Conservation (phyloP, 2,113 vertebrate species). For the Lasiurus borealis region DNA sequence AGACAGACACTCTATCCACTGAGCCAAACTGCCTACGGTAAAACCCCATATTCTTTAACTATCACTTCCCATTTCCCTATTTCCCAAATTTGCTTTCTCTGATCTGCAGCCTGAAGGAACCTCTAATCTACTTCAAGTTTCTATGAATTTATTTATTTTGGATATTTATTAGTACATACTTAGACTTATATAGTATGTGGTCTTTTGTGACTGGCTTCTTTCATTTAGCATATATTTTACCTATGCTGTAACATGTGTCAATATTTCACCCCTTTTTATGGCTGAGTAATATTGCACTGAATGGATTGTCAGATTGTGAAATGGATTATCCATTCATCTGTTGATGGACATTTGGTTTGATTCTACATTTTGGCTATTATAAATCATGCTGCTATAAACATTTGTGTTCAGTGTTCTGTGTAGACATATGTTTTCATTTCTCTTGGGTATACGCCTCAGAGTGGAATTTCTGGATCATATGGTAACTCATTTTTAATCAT, state of each 20-base stretch:
- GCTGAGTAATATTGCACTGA: background rate
- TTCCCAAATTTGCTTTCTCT: background rate
- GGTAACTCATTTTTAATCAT: background rate
- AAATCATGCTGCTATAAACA: background rate
- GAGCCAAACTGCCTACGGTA: too few species aligned
- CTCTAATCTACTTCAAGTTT: background rate
- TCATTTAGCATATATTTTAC: background rate
- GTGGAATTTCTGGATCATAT: background rate
- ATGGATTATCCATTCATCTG: background rate
- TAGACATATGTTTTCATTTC: conserved; percentile 27
- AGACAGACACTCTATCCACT: too few species aligned
- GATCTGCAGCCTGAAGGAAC: background rate
- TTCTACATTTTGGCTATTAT: background rate
- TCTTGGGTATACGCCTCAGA: background rate
- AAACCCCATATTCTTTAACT: background rate
- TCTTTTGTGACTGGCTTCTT: background rate
- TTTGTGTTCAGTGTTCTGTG: background rate
- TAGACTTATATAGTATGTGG: background rate
- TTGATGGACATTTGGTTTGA: background rate
- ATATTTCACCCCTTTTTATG: background rate
- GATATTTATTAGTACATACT: background rate
- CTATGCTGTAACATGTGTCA: background rate
- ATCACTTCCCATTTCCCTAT: background rate
- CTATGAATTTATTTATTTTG: background rate
- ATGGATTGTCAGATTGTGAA: background rate